Evolutionary conservation across 2,113 vertebrate genomes (phyloP).

Genomic region (Tetraodon nigroviridis): DNA sequence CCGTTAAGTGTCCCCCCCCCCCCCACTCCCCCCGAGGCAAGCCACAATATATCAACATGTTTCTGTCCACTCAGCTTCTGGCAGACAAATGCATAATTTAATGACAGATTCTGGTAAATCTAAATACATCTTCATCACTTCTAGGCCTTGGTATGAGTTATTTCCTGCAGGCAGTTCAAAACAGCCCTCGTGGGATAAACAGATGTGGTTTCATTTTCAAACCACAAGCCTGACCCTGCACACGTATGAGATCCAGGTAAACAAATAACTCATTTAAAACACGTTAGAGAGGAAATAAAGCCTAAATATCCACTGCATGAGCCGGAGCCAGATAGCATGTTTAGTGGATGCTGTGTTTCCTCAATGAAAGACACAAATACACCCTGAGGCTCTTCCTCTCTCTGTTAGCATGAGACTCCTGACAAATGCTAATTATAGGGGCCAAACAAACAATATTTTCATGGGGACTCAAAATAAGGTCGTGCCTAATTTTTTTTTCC

Average conservation of each 20-base stretch:
- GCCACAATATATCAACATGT: not conserved
- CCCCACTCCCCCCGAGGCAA: too few species aligned
- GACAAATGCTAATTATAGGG: slow-evolving; percentile 26
- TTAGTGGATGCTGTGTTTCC: not conserved
- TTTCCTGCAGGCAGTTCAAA: slow-evolving; percentile 48
- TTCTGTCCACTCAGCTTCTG: not conserved
- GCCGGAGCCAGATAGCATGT: not conserved
- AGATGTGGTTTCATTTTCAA: slow-evolving; percentile 35
- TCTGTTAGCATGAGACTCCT: not conserved
- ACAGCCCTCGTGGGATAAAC: slow-evolving; percentile 44
- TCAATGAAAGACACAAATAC: slow-evolving; percentile 15
- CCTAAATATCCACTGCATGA: not conserved
- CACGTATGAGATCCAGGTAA: slow-evolving; percentile 17
- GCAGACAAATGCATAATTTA: not conserved
- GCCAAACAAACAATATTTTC: slow-evolving; percentile 37
- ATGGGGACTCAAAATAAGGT: slow-evolving; percentile 16
- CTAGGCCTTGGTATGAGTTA: slow-evolving; percentile 24
- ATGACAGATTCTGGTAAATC: slow-evolving; percentile 4
- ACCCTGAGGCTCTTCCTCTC: slow-evolving; percentile 18
- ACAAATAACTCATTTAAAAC: slow-evolving; percentile 1
- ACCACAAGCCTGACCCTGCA: slow-evolving; percentile 25
- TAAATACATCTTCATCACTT: slow-evolving; percentile 9
- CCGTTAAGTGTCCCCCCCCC: slow-evolving; percentile 3
- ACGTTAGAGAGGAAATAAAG: not conserved
- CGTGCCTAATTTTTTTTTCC: slow-evolving; percentile 18